phyloP scores from a whole-genome alignment of 2,797 vertebrate species.

The Knipowitschia caucasica region DNA sequence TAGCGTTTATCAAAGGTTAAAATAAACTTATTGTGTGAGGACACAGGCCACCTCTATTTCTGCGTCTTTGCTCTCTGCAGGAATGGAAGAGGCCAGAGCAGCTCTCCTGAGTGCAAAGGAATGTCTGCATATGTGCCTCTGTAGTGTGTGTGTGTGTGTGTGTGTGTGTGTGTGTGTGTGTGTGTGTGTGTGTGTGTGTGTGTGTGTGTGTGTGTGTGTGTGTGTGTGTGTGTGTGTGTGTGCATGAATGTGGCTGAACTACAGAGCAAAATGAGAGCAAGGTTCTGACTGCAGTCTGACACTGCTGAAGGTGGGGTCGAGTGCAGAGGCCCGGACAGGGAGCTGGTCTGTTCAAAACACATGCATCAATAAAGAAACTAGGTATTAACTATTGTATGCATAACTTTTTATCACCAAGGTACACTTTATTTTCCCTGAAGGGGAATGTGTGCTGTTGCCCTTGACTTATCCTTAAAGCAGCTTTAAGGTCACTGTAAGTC shows the following conservation, averaged over 20 bases:
- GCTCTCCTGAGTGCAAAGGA: constrained; percentile 74
- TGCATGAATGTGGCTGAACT: constrained; percentile 27
- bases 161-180: constrained; percentile 22
- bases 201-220: constrained; percentile 20
- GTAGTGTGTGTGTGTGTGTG: constrained; percentile 23
- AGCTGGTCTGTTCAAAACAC: constrained; percentile 16
- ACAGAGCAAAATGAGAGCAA: constrained; percentile 27
- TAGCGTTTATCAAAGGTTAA: background rate
- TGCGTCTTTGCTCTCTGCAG: constrained; percentile 45
- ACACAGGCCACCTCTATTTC: too few relatives aligned
- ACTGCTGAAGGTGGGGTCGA: constrained; percentile 54
- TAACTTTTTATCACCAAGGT: too few relatives aligned
- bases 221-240: constrained; percentile 24
- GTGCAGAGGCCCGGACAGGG: constrained; percentile 76
- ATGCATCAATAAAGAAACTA: background rate
- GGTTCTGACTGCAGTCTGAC: constrained; percentile 17
- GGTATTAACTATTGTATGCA: too few relatives aligned
- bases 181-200: constrained; percentile 22
- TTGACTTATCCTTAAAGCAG: too few relatives aligned
- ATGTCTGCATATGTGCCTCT: constrained; percentile 50
- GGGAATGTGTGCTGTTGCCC: too few relatives aligned
- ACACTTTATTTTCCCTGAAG: too few relatives aligned
- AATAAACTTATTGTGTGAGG: background rate
- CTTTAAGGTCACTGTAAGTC: too few relatives aligned
- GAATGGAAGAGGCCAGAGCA: constrained; percentile 65